phyloP scores from a whole-genome alignment of 2,797 vertebrate genomes.

The Mormyrus hasselquistii region DNA sequence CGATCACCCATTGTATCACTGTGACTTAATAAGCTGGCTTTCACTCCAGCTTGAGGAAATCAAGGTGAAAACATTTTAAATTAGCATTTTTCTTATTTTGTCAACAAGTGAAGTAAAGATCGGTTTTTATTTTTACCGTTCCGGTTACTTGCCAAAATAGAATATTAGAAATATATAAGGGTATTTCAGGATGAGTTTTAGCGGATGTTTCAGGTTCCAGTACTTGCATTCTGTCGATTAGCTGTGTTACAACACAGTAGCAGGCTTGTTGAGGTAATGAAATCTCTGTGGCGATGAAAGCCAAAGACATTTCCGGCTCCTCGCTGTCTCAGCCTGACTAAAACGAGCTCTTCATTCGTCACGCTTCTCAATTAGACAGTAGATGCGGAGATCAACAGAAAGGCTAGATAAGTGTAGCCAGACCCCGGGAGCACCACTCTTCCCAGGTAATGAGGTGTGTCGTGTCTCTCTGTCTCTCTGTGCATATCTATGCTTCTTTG shows the following conservation, averaged over 20 bases:
- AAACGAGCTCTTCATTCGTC: neutral
- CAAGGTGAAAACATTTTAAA: constrained; percentile 1
- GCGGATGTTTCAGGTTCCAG: neutral
- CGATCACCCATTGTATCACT: neutral
- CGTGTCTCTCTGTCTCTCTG: constrained; percentile 25
- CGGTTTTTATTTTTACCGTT: neutral
- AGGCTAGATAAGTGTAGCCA: constrained; percentile 28
- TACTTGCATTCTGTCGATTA: neutral
- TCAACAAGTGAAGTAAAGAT: neutral
- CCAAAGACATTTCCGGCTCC: neutral
- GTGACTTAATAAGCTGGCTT: neutral
- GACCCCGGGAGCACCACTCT: constrained; percentile 36
- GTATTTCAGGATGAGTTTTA: neutral
- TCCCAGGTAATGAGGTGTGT: constrained; percentile 27
- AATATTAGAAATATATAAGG: neutral
- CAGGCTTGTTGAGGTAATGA: neutral
- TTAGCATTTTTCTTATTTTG: neutral
- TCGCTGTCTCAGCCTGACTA: neutral
- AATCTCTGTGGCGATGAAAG: neutral
- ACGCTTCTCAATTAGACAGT: constrained; percentile 23
- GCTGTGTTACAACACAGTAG: neutral
- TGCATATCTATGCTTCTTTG: neutral
- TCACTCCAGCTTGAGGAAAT: neutral
- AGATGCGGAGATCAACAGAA: neutral
- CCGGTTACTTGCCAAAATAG: neutral